Evolutionary conservation across 2,888 invertebrate species (phyloP), one percentile per base, ranked within the genome.

Genomic region (Leptarthrus brevirostris): DNA sequence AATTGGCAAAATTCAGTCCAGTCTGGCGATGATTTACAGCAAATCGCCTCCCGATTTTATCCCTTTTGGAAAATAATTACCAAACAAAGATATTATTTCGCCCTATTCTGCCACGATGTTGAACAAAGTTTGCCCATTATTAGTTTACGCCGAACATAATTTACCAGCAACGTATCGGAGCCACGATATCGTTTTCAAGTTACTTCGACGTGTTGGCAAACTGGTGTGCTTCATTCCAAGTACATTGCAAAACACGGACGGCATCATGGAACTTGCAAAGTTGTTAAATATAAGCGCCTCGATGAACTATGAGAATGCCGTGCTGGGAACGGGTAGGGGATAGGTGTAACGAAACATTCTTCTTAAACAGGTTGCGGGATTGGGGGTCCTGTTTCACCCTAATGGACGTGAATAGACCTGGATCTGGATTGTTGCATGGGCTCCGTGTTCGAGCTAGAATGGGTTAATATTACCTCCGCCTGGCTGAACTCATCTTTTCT

Each of bases 21-120:
- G 47, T 61, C 74, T 77, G 75, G 77, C 76, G 75, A 76, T 69
- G 64, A 75, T 77, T 70, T 75, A 72, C 58, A 66, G 24, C 47
- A 8, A 66, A 66, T 66, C 66, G 66, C 47, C 66, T 30, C 66
- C 66, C 66, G 47, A 49, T 66, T 66, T 66, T 10, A 49, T 66
- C 66, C 66, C 66, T 66, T 49, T 26, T 44, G 49, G 47, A 16
- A 66, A 66, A 66, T 66, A 66, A 66, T 66, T 66, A 47, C 66
- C 30, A 66, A 66, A 66, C 66, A 66, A 66, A 66, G 66, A 66
- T 66, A 66, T 66, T 66, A 66, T 66, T 66, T 66, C 26, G 24
- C 12, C 26, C 24, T 22, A 24, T 10, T 30, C 66, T 49, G 47
- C 24, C 66, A 66, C 24, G 47, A 66, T 47, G 66, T 66, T 44